These are phyloP conservation scores for Ridgeia piscesae DNA, from an alignment of 1,140 invertebrate genomes.

Conservation along the genomic window DNA sequence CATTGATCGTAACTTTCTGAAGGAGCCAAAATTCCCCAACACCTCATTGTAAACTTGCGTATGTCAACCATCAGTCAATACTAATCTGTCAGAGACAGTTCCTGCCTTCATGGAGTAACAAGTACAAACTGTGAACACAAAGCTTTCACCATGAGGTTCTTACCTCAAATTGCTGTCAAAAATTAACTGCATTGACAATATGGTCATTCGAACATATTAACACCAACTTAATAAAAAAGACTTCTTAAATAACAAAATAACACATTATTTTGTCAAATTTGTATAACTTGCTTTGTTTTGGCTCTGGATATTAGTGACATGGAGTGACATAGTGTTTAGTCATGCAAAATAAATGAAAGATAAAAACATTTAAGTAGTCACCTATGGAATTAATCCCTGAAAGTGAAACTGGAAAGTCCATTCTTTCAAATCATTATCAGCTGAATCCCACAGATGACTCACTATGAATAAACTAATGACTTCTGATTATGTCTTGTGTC, in stretches of 20 bases:
- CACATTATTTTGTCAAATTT: neutral
- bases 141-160: neutral
- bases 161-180: neutral
- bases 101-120: neutral
- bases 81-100: neutral
- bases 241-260: slow-evolving; percentile 1
- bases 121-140: neutral
- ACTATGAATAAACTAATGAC: too few relatives aligned
- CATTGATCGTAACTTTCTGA: neutral
- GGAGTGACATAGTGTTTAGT: neutral
- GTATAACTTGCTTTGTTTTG: neutral
- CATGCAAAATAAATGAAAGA: too few relatives aligned
- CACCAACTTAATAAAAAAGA: neutral
- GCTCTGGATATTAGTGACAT: neutral
- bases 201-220: neutral
- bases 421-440: neutral
- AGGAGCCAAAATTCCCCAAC: neutral
- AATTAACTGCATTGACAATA: neutral
- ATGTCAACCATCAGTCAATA: neutral
- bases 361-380: too few relatives aligned
- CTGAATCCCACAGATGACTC: too few relatives aligned
- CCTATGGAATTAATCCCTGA: too few relatives aligned
- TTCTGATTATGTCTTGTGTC: too few relatives aligned
- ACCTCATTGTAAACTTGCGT: neutral
- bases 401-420: too few relatives aligned